Conservation (phyloP, 2,797 vertebrate genomes). For the Synanceia verrucosa region DNA sequence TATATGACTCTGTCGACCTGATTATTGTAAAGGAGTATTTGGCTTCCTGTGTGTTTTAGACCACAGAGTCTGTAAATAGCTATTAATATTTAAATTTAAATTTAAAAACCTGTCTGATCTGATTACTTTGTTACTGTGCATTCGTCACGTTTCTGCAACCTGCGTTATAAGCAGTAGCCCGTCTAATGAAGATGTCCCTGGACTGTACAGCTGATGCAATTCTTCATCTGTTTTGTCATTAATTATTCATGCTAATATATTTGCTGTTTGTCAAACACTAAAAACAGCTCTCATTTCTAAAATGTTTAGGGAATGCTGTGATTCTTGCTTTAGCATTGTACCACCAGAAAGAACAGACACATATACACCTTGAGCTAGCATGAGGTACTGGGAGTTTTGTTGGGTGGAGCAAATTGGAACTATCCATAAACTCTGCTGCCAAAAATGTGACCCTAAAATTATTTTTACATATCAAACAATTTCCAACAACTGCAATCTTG, state of each 20-base stretch:
- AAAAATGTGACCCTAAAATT: not conserved
- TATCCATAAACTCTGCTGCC: not conserved
- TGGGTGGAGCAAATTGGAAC: not conserved
- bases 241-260: not conserved
- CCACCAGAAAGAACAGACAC: not conserved
- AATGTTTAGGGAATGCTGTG: not conserved
- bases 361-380: not conserved
- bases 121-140: too few species aligned
- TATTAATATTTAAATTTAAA: too few species aligned
- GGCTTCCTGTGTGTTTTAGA: not conserved
- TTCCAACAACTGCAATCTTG: not conserved
- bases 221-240: not conserved
- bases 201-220: not conserved
- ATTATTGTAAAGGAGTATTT: not conserved
- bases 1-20: not conserved
- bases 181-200: not conserved
- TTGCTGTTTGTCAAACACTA: not conserved
- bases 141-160: not conserved
- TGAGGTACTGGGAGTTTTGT: not conserved
- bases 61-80: not conserved
- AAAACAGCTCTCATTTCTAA: not conserved
- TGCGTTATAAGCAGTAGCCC: not conserved
- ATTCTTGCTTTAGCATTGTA: not conserved
- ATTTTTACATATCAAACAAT: not conserved
- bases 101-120: too few species aligned